Conservation (phyloP, 2,888 invertebrate species). For the Luperina testacea region DNA sequence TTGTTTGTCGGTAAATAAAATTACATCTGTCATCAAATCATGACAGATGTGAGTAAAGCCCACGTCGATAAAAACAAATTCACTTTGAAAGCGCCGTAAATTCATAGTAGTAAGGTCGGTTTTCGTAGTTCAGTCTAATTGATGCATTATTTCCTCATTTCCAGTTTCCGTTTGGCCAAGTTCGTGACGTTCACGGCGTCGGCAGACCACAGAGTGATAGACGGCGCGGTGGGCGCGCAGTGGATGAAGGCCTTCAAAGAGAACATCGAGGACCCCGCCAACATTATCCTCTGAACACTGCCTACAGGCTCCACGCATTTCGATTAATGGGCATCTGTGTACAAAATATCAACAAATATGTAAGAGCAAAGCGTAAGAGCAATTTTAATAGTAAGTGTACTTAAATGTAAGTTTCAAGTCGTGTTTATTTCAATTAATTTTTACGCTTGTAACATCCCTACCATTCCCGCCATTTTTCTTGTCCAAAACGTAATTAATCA, state of each 20-base stretch:
- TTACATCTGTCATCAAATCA: neutral
- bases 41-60: neutral
- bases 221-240: constrained; percentile 99
- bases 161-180: constrained; percentile 93
- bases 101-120: neutral
- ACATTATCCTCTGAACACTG: constrained; percentile 95
- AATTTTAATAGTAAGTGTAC: constrained; percentile 51
- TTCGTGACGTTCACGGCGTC: constrained; percentile 97
- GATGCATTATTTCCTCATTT: neutral
- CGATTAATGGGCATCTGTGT: constrained; percentile 69
- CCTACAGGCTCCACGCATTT: constrained; percentile 58
- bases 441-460: constrained; percentile 18
- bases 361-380: constrained; percentile 26
- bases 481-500: neutral
- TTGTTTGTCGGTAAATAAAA: neutral
- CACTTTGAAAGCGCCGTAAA: neutral
- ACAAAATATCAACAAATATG: constrained; percentile 36
- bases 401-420: constrained; percentile 46
- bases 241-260: constrained; percentile 98
- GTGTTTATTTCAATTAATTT: constrained; percentile 54
- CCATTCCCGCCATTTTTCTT: constrained; percentile 13
- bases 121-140: neutral
- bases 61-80: neutral
- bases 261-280: constrained; percentile 97
- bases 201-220: constrained; percentile 99